These are phyloP conservation scores for Molanna angustata DNA, from an alignment of 2,888 invertebrate species.

Conservation along the genomic window DNA sequence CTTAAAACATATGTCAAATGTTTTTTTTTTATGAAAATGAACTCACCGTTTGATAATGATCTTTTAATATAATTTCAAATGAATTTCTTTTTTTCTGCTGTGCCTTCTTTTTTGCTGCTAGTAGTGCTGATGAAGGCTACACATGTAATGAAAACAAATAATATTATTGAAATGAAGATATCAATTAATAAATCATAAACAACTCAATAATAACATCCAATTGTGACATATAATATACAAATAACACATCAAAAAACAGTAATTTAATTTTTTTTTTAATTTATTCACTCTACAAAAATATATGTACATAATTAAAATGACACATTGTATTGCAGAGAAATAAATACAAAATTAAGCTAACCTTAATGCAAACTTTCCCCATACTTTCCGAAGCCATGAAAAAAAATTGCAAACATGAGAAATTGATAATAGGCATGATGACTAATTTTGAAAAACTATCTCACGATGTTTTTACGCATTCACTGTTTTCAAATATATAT, in stretches of 20 bases:
- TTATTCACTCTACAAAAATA: no score
- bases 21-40: no score
- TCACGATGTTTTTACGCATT: no score
- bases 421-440: no score
- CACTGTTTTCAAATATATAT: no score
- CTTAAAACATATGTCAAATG: no score
- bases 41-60: slow-evolving; percentile 67
- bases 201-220: neutral
- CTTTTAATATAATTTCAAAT: slow-evolving; percentile 52
- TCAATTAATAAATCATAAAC: neutral
- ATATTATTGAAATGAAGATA: neutral
- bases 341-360: no score
- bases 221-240: neutral
- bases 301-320: no score
- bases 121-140: slow-evolving; percentile 53
- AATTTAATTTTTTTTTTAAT: neutral
- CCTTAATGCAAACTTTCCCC: neutral
- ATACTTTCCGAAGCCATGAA: neutral
- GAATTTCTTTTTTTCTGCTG: slow-evolving; percentile 56
- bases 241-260: neutral
- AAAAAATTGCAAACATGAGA: neutral
- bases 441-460: neutral
- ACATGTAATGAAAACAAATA: no score
- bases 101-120: slow-evolving; percentile 68
- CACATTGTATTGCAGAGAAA: no score